Base-by-base conservation (phyloP, 2,888 invertebrate species). In the Lordiphosa fenestrarum region DNA sequence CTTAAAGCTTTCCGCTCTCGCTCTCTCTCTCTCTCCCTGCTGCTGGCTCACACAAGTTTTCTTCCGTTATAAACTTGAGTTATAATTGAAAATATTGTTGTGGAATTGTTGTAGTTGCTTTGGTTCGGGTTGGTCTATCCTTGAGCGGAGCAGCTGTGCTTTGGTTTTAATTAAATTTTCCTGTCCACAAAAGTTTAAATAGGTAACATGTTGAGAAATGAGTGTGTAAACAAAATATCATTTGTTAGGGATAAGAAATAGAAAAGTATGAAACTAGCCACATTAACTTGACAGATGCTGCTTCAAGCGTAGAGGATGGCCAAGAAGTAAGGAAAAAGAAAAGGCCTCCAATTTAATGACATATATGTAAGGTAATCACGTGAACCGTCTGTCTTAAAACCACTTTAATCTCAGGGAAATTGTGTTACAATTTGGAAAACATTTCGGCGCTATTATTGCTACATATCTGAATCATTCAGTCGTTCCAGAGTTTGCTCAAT, bases 171-270 rank as follows among this genome's bases (percentile, higher is more conserved):
- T 82, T 82, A 80, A 82, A 82, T 82, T 82, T 80, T 69, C 69
- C 73, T 82, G 80, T 82, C 77, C 75, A 69, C 80, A 81, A 73
- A 76, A 80, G 74, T 80, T 80, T 81, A 63, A 76, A 82, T 82
- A 82, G 77, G 81, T 82, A 82, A 75, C 67, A 78, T 71, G 70
- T 69, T 82, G 78, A 81, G 74, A 82, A 78, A 76, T 74, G 73
- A 74, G 69, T 74, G 76, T 64, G 70, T 77, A 64, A 80, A 74
- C 65, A 61, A 71, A 65, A 30, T 68, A 78, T 69, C 73, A 73
- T 74, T 76, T 75, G 73, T 67, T 75, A 71, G 58, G 44, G 19
- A 30, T 44, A 44, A 33, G 44, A 33, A 44, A 19, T 44, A 44
- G 33, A 44, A 44, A 44, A 33, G 30, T 21, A 25, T 3, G 3